Evolutionary conservation across 2,113 vertebrate species (phyloP), one percentile per base, ranked within the genome.

Genomic region (Morone chrysops): DNA sequence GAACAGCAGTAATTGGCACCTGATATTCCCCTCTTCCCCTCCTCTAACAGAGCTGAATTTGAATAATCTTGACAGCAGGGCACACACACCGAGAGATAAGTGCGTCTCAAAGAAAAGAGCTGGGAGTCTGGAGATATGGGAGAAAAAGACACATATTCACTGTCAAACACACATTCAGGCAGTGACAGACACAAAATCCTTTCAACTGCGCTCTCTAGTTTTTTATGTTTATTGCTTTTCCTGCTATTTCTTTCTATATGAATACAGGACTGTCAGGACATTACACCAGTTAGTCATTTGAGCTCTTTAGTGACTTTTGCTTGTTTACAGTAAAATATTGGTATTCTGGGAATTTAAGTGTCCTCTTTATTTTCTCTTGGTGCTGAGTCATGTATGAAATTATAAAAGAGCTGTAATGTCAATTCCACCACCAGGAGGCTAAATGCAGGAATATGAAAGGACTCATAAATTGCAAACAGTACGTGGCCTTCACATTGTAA

Each of bases 1-100:
- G 77, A 68, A 68, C 70, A 25, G 78, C 73, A 11, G 83, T 92
- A 89, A 92, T 86, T 92, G 90, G 82, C 87, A 89, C 84, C 84
- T 92, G 87, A 80, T 85, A 85, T 77, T 57, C 75, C 71, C 31
- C 31, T 54, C 61, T 75, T 76, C 54, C 31, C 61, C 72, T 77
- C 72, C 77, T 78, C 60, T 7, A 14, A 54, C 68, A 43, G 45
- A 56, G 75, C 60, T 65, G 43, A 31, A 89, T 89, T 87, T 83
- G 68, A 88, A 89, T 80, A 71, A 87, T 88, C 76, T 80, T 80
- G 69, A 83, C 83, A 86, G 77, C 41, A 18, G 62, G 62, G 73
- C 18, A 11, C 72, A 53, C 48, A 47, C 68, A 47, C 74, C 17
- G 6, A 48, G 38, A 77, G 87, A 85, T 82, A 88, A 90, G 76